Percentiles rank a stretch among this genome's conserved stretches.
Conservation (phyloP, 2,113 vertebrate species). For the Orthonyx spaldingii region DNA sequence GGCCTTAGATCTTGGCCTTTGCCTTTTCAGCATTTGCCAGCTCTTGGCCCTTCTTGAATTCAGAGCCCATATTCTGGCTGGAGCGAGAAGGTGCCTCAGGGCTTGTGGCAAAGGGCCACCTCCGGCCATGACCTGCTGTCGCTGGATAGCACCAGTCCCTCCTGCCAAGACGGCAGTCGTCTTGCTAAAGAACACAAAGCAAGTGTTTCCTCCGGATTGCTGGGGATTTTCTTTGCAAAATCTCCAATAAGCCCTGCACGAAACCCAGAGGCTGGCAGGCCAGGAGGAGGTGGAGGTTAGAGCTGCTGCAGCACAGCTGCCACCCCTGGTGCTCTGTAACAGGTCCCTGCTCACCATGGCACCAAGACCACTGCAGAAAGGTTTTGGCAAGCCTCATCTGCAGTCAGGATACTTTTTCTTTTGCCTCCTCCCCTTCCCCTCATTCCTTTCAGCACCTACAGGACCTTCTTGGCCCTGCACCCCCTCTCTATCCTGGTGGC, state of each 20-base stretch:
- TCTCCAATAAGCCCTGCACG: background rate
- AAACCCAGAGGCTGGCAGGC: background rate
- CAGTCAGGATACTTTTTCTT: background rate
- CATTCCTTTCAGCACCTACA: background rate
- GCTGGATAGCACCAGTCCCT: background rate
- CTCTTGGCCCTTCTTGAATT: background rate
- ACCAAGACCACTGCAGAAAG: background rate
- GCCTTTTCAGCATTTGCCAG: background rate
- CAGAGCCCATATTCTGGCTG: background rate
- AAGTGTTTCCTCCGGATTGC: background rate
- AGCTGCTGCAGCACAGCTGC: background rate
- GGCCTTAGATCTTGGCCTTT: background rate
- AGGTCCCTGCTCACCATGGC: accelerated
- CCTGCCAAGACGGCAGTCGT: background rate
- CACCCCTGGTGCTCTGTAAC: background rate
- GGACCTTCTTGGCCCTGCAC: background rate
- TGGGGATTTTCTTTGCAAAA: background rate
- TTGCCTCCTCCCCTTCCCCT: background rate
- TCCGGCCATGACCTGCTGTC: background rate
- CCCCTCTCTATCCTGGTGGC: background rate
- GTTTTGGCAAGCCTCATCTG: background rate
- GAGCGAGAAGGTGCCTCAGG: background rate
- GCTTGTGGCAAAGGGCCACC: background rate
- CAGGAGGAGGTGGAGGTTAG: background rate
- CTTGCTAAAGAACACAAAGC: background rate